phyloP scores from a whole-genome alignment of 1,140 invertebrate species.

The Zaprionus taronus region DNA sequence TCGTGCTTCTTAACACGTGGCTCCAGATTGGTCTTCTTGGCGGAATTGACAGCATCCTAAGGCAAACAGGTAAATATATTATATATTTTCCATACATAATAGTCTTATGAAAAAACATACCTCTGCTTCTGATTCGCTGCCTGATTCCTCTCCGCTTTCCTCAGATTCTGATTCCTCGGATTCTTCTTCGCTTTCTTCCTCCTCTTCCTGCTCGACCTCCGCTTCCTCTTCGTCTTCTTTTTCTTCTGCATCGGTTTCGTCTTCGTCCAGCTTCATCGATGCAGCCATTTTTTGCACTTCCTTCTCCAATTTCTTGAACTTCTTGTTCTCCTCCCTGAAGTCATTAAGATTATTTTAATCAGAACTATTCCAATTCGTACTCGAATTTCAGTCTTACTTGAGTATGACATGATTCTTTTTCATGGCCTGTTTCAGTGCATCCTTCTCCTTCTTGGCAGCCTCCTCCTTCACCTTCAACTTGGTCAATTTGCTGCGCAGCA shows the following conservation, averaged over 20 bases:
- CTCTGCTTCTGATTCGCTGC: constrained; percentile 88
- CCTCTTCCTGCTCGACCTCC: constrained; percentile 86
- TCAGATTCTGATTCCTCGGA: constrained; percentile 87
- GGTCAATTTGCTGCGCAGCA: constrained; percentile 91
- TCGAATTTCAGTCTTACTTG: constrained; percentile 84
- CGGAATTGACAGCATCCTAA: constrained; percentile 87
- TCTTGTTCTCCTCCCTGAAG: constrained; percentile 89
- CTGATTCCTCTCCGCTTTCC: constrained; percentile 87
- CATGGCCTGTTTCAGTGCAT: constrained; percentile 90
- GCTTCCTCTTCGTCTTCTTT: constrained; percentile 86
- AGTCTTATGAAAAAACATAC: constrained; percentile 67
- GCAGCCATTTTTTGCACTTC: constrained; percentile 95
- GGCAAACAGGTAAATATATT: constrained; percentile 27
- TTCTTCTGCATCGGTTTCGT: constrained; percentile 90
- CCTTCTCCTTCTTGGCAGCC: constrained; percentile 91
- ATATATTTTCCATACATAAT: not conserved
- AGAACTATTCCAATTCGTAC: not conserved
- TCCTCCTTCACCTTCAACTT: constrained; percentile 91
- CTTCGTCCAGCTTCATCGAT: constrained; percentile 91
- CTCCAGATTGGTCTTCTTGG: constrained; percentile 88
- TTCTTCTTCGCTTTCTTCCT: constrained; percentile 88
- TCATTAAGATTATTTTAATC: not conserved
- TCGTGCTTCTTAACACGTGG: constrained; percentile 90
- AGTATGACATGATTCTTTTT: constrained; percentile 91
- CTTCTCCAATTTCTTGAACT: constrained; percentile 91